Evolutionary conservation across 2,797 vertebrate genomes (phyloP).

Genomic region (Furcifer pardalis): DNA sequence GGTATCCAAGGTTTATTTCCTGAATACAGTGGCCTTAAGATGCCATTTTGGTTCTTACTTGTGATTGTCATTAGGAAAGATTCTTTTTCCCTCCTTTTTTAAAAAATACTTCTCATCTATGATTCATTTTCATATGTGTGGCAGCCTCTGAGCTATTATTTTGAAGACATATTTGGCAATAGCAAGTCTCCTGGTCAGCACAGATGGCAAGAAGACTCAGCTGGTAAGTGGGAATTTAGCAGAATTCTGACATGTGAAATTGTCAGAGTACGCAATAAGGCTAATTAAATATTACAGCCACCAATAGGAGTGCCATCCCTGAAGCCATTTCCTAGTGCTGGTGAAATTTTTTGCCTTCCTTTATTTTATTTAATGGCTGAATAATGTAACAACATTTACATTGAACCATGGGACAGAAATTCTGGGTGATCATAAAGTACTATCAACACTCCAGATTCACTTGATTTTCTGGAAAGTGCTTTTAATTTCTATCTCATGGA

Average conservation of each 20-base stretch:
- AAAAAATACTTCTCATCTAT: background rate
- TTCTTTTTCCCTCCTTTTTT: background rate
- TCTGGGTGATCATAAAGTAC: background rate
- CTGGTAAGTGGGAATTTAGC: background rate
- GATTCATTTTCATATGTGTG: background rate
- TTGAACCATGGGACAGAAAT: background rate
- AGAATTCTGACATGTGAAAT: background rate
- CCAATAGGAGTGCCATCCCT: too few species aligned
- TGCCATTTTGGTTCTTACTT: background rate
- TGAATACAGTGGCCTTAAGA: background rate
- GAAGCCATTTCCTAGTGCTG: background rate
- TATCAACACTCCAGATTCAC: background rate
- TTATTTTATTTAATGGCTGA: conserved; percentile 3
- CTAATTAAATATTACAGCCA: conserved; percentile 2
- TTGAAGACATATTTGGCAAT: background rate
- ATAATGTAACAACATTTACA: conserved; percentile 2
- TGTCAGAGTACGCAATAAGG: background rate
- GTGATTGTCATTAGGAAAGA: background rate
- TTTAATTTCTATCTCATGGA: conserved; percentile 6
- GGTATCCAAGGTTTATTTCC: too few species aligned
- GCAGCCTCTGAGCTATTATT: background rate
- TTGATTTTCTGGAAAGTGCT: conserved; percentile 8
- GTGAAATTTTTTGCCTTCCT: background rate
- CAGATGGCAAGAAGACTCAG: background rate
- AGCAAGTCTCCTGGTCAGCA: background rate